phyloP scores from a whole-genome alignment of 2,888 invertebrate genomes.

The Euclidia mi region DNA sequence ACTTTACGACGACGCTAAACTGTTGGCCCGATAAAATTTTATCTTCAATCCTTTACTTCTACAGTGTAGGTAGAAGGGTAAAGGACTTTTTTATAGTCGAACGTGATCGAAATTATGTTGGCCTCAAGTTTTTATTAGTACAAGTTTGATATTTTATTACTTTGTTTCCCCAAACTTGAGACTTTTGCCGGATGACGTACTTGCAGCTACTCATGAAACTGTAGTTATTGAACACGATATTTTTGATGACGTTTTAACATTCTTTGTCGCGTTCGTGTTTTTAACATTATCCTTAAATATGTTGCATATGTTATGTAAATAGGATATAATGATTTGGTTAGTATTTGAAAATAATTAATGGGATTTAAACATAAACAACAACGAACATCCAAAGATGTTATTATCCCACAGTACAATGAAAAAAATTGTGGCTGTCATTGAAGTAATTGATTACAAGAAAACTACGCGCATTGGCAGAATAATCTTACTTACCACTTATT shows the following conservation, averaged over 20 bases:
- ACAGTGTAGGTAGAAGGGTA: slow-evolving; percentile 57
- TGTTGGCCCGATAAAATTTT: slow-evolving; percentile 83
- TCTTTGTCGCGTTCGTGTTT: too few species aligned
- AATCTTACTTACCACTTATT: too few species aligned
- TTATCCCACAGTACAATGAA: too few species aligned
- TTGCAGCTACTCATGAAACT: slow-evolving; percentile 38
- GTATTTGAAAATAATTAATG: too few species aligned
- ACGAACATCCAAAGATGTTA: too few species aligned
- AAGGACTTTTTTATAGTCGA: slow-evolving; percentile 68
- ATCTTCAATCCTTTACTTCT: slow-evolving; percentile 73
- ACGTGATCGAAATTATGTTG: slow-evolving; percentile 80
- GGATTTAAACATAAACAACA: too few species aligned
- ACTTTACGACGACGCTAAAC: slow-evolving; percentile 79
- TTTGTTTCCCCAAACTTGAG: slow-evolving; percentile 50
- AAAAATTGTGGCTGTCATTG: too few species aligned
- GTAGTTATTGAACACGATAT: slow-evolving; percentile 33
- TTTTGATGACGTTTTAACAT: slow-evolving; percentile 17
- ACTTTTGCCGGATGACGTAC: slow-evolving; percentile 36
- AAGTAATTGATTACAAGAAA: too few species aligned
- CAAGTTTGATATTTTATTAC: slow-evolving; percentile 63
- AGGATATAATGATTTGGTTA: too few species aligned
- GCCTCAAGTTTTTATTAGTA: slow-evolving; percentile 61
- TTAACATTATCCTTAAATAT: not conserved
- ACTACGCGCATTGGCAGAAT: too few species aligned
- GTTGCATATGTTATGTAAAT: too few species aligned